Percentiles rank a stretch among this genome's conserved stretches.
Conservation (phyloP, 2,113 vertebrate species). For the Chaetodon trifascialis region DNA sequence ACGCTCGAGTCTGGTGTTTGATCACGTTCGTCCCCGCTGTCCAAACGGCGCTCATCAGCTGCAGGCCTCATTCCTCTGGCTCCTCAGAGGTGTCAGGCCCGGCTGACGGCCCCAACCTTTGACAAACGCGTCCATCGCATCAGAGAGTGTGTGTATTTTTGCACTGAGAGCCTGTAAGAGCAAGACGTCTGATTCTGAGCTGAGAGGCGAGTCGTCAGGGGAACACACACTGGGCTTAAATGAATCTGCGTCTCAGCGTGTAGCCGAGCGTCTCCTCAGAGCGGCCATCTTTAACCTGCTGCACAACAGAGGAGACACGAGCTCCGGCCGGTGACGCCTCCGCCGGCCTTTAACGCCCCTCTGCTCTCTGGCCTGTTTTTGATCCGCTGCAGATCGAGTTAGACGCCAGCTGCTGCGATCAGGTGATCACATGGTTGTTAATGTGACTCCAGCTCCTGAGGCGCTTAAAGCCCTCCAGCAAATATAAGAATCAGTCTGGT, state of each 20-base stretch:
- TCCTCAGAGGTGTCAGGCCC: slow-evolving; percentile 50
- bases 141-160: slow-evolving; percentile 19
- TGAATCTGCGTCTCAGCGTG: not conserved
- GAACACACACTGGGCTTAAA: not conserved
- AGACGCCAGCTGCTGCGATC: slow-evolving; percentile 45
- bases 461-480: not conserved
- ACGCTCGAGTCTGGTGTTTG: slow-evolving; percentile 60
- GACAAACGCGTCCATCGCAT: slow-evolving; percentile 26
- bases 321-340: slow-evolving; percentile 40
- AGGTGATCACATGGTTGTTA: slow-evolving; percentile 10
- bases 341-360: slow-evolving; percentile 13
- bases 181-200: slow-evolving; percentile 7
- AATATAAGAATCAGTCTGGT: not conserved
- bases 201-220: not conserved
- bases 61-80: slow-evolving; percentile 72
- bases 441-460: slow-evolving; percentile 16
- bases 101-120: slow-evolving; percentile 47
- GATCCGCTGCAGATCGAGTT: slow-evolving; percentile 56
- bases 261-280: not conserved
- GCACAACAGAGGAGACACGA: slow-evolving; percentile 46
- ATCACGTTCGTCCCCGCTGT: slow-evolving; percentile 60
- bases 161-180: not conserved
- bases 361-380: slow-evolving; percentile 52
- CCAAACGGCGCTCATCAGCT: slow-evolving; percentile 64
- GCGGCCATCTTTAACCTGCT: slow-evolving; percentile 47